Conservation (phyloP, 2,797 vertebrate species). For the Arrhamphus sclerolepis region DNA sequence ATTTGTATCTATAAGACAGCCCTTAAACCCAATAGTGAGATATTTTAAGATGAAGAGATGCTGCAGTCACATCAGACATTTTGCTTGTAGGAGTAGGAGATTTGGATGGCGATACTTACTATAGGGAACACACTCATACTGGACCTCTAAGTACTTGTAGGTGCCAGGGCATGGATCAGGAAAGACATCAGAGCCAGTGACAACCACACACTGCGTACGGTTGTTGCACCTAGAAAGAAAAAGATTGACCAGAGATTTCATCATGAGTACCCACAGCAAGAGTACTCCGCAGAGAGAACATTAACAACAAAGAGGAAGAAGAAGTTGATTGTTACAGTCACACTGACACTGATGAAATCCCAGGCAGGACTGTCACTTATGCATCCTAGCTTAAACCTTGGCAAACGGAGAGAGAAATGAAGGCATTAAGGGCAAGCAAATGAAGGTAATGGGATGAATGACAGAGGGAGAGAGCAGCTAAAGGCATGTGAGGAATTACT, state of each 20-base stretch:
- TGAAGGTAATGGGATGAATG: constrained; percentile 43
- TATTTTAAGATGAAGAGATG: constrained; percentile 25
- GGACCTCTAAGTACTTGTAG: constrained; percentile 99
- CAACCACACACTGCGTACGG: constrained; percentile 98
- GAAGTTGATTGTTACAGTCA: constrained; percentile 55
- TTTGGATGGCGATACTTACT: constrained; percentile 92
- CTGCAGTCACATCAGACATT: constrained; percentile 45
- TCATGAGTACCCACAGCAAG: constrained; percentile 69
- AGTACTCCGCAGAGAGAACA: constrained; percentile 60
- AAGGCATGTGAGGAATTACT: constrained; percentile 64
- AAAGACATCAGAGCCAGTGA: constrained; percentile 98
- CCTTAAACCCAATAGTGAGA: constrained; percentile 7
- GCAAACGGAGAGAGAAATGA: constrained; percentile 63
- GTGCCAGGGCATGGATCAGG: constrained; percentile 99
- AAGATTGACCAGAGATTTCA: constrained; percentile 76
- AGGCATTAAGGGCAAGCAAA: constrained; percentile 59
- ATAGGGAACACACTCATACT: constrained; percentile 99
- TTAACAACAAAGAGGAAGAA: constrained; percentile 47
- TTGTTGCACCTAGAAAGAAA: constrained; percentile 94
- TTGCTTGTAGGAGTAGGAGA: constrained; percentile 59
- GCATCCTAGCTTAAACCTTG: constrained; percentile 64
- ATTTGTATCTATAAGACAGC: constrained; percentile 24
- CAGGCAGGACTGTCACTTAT: constrained; percentile 57
- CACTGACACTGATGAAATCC: constrained; percentile 61
- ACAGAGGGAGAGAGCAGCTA: constrained; percentile 49